phyloP scores from a whole-genome alignment of 2,888 invertebrate species.

The Rhabditoides inermis region DNA sequence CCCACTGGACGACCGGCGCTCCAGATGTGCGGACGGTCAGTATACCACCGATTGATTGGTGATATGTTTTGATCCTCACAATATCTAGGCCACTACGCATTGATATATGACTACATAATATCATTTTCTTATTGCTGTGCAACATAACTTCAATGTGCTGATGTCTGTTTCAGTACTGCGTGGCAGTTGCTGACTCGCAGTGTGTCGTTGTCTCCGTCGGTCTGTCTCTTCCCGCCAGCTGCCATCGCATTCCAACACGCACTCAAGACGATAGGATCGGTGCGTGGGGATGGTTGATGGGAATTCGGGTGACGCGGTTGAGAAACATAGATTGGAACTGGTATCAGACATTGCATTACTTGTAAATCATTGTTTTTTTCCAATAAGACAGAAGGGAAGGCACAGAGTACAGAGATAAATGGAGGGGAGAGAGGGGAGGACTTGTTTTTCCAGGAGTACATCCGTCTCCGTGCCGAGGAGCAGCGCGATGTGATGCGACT shows the following conservation, averaged over 20 bases:
- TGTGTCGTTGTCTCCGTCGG: constrained; percentile 1
- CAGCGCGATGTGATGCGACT: constrained; percentile 42
- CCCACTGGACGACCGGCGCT: no score
- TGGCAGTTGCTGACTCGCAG: no score
- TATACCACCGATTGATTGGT: no score
- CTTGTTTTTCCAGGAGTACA: constrained; percentile 28
- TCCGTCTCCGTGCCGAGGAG: constrained; percentile 34
- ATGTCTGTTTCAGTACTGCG: no score
- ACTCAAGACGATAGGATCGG: constrained; percentile 21
- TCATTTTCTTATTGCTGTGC: no score
- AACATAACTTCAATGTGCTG: no score
- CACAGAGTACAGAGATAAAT: not conserved
- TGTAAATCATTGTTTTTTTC: not conserved
- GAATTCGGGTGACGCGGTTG: not conserved
- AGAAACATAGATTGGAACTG: not conserved
- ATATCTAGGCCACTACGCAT: no score
- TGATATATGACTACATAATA: no score
- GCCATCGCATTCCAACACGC: constrained; percentile 15
- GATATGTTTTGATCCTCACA: no score
- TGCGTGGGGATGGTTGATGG: not conserved
- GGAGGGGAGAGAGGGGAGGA: not conserved
- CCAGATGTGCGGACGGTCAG: no score
- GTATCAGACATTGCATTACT: no score
- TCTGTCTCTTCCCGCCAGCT: constrained; percentile 22
- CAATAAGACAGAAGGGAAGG: not conserved